Evolutionary conservation across 2,797 vertebrate genomes (phyloP).

Genomic region (Anas georgica): DNA sequence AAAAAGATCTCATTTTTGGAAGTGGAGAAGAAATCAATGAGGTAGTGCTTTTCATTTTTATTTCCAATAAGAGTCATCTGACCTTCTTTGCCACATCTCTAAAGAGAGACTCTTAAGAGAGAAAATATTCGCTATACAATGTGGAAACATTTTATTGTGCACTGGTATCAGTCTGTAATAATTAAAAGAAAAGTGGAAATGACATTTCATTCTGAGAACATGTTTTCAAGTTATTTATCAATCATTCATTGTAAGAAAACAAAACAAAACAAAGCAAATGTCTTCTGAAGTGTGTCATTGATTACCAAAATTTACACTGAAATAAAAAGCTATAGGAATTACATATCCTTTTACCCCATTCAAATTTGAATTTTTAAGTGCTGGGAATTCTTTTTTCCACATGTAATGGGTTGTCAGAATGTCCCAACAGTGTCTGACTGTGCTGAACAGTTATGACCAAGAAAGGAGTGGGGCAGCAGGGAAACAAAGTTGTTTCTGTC

Average conservation of each 20-base stretch:
- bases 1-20: constrained; percentile 49
- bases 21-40: constrained; percentile 50
- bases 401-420: neutral
- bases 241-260: neutral
- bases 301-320: neutral
- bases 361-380: neutral
- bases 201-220: neutral
- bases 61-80: constrained; percentile 34
- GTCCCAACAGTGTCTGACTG: neutral
- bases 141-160: neutral
- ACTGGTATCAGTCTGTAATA: neutral
- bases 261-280: neutral
- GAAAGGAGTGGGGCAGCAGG: neutral
- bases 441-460: neutral
- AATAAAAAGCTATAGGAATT: neutral
- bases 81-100: constrained; percentile 22
- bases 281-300: neutral
- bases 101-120: neutral
- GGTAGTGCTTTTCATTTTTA: constrained; percentile 45
- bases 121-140: neutral
- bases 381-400: neutral
- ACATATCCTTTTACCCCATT: neutral
- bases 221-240: neutral
- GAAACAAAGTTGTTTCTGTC: neutral
- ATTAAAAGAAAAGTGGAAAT: neutral